Conservation (phyloP, 1,140 invertebrate genomes). For the Orchesella cincta region DNA sequence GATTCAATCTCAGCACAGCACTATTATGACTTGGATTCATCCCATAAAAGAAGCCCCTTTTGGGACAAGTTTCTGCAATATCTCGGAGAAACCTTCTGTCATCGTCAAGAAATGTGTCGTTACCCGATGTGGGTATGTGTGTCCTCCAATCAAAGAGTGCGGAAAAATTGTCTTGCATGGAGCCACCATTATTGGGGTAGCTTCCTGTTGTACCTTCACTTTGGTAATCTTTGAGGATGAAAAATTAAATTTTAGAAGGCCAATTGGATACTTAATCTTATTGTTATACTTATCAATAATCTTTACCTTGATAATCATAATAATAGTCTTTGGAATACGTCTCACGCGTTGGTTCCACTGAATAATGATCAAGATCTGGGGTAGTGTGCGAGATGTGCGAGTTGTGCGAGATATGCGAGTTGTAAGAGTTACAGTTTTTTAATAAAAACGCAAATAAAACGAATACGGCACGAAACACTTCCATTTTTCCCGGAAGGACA, state of each 20-base stretch:
- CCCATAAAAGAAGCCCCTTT: slow-evolving; percentile 14
- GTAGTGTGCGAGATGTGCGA: too few species aligned
- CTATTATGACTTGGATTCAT: slow-evolving; percentile 8
- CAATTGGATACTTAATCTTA: background rate
- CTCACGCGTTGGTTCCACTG: background rate
- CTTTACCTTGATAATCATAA: background rate
- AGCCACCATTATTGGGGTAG: background rate
- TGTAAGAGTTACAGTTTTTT: background rate
- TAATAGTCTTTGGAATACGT: background rate
- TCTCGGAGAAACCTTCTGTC: slow-evolving; percentile 3
- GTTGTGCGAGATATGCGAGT: too few species aligned
- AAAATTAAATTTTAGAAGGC: background rate
- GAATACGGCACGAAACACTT: background rate
- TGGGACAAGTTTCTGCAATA: slow-evolving; percentile 2
- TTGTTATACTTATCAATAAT: background rate
- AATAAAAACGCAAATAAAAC: background rate
- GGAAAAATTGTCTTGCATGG: slow-evolving; percentile 17
- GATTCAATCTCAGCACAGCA: background rate
- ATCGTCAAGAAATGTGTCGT: slow-evolving; percentile 23
- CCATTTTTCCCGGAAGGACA: background rate
- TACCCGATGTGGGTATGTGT: background rate
- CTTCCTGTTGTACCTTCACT: too few species aligned
- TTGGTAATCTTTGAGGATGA: background rate
- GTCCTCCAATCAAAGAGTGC: background rate
- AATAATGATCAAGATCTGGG: background rate